These are phyloP conservation scores for Lasiommata megera DNA, from an alignment of 2,888 invertebrate genomes.

Conservation along the genomic window DNA sequence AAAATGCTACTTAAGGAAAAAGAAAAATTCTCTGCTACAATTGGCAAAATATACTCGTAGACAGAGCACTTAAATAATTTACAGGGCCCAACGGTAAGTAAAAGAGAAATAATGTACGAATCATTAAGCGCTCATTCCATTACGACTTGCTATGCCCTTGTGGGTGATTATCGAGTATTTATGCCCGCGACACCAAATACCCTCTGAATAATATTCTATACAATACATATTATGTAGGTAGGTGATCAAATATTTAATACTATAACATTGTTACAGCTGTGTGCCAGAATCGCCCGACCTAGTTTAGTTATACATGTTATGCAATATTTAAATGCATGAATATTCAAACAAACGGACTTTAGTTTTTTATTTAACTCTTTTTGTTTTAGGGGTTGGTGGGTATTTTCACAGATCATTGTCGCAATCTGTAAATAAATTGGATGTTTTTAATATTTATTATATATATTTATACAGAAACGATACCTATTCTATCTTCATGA, in stretches of 20 bases:
- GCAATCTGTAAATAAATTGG: no score
- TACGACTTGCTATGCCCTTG: conserved; percentile 34
- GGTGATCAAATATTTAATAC: background rate
- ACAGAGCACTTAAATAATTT: background rate
- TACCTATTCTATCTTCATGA: no score
- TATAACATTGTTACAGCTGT: background rate
- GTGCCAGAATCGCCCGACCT: conserved; percentile 1
- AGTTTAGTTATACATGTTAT: background rate
- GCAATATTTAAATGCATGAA: background rate
- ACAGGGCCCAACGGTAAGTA: conserved; percentile 8
- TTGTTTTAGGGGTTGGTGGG: no score
- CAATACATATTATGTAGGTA: background rate
- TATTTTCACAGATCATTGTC: no score
- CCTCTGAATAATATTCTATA: background rate
- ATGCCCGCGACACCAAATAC: conserved; percentile 12
- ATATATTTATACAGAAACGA: no score
- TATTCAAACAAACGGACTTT: background rate
- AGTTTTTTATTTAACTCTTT: no score
- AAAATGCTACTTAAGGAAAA: no score
- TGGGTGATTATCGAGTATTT: conserved; percentile 29
- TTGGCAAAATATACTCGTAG: background rate
- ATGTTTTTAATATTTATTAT: no score
- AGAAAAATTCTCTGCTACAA: background rate
- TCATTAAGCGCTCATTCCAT: conserved; percentile 58
- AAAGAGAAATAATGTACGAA: conserved; percentile 49